These are phyloP conservation scores for Vombatus ursinus DNA, from an alignment of 2,113 vertebrate species.

Conservation along the genomic window DNA sequence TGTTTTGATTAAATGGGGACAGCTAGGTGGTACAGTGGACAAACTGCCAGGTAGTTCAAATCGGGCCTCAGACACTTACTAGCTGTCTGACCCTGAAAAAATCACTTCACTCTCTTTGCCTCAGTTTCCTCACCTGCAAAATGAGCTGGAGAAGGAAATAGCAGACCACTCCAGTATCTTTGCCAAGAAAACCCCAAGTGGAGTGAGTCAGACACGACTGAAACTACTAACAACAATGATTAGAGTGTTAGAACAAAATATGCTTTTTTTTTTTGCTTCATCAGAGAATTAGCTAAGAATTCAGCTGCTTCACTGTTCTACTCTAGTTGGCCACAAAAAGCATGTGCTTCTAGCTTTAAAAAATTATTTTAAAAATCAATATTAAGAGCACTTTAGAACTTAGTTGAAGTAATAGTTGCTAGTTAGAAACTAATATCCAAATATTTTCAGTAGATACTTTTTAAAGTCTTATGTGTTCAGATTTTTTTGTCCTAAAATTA, in stretches of 20 bases:
- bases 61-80: too few species aligned
- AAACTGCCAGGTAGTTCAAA: too few species aligned
- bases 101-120: too few species aligned
- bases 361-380: conserved; percentile 9
- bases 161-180: too few species aligned
- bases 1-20: conserved; percentile 37
- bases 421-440: background rate
- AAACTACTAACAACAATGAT: too few species aligned
- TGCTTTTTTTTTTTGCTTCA: conserved; percentile 38
- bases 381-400: conserved; percentile 9
- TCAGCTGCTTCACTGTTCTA: conserved; percentile 23
- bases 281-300: conserved; percentile 53
- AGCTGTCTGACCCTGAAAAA: too few species aligned
- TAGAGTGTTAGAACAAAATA: conserved; percentile 32
- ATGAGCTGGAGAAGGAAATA: too few species aligned
- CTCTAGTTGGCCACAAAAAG: conserved; percentile 8
- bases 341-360: conserved; percentile 19
- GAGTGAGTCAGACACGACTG: too few species aligned
- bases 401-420: conserved; percentile 10
- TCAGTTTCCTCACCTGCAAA: too few species aligned
- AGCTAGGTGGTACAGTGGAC: too few species aligned
- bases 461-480: background rate
- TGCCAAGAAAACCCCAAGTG: too few species aligned
- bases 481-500: too few species aligned
- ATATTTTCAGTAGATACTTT: conserved; percentile 12